A percentile compares a stretch with the other conserved stretches of the same genome.
These are phyloP conservation scores for Nipponacmea schrenckii DNA, from an alignment of 2,888 invertebrate species.

Conservation along the genomic window DNA sequence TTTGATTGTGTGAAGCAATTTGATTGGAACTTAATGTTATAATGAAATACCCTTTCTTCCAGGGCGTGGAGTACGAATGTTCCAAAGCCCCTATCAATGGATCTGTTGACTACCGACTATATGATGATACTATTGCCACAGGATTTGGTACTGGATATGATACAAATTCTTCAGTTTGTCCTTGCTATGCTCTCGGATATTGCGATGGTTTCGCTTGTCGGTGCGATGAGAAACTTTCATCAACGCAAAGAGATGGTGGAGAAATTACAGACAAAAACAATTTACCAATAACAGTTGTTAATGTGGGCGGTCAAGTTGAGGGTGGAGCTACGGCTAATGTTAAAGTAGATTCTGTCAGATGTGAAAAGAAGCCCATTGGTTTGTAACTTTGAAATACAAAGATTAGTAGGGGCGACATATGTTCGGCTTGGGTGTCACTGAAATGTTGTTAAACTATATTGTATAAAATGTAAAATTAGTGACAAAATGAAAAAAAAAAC, in stretches of 20 bases:
- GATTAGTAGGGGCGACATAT: too few relatives aligned
- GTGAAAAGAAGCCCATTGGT: conserved; percentile 48
- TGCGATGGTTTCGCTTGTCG: conserved; percentile 44
- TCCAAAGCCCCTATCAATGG: conserved; percentile 40
- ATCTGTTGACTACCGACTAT: conserved; percentile 17
- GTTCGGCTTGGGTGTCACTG: neutral
- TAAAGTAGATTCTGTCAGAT: conserved; percentile 26
- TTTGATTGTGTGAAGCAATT: too few relatives aligned
- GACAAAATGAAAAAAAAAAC: too few relatives aligned
- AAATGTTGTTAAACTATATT: neutral
- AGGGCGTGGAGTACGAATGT: conserved; percentile 50
- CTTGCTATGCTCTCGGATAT: conserved; percentile 40
- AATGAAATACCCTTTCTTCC: conserved; percentile 1
- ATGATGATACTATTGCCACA: conserved; percentile 27
- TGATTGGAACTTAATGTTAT: too few relatives aligned
- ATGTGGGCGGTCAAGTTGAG: conserved; percentile 29
- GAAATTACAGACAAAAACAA: conserved; percentile 34
- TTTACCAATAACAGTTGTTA: conserved; percentile 37
- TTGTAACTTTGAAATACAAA: conserved; percentile 10
- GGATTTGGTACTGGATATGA: conserved; percentile 41
- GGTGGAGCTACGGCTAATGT: conserved; percentile 29
- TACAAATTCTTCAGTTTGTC: conserved; percentile 38
- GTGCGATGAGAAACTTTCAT: conserved; percentile 43
- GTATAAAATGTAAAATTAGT: too few relatives aligned
- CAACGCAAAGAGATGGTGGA: conserved; percentile 38